Percentiles rank a stretch among this genome's conserved stretches.
Evolutionary conservation across 2,888 invertebrate species (phyloP).

Genomic region (Aphodius granarius): DNA sequence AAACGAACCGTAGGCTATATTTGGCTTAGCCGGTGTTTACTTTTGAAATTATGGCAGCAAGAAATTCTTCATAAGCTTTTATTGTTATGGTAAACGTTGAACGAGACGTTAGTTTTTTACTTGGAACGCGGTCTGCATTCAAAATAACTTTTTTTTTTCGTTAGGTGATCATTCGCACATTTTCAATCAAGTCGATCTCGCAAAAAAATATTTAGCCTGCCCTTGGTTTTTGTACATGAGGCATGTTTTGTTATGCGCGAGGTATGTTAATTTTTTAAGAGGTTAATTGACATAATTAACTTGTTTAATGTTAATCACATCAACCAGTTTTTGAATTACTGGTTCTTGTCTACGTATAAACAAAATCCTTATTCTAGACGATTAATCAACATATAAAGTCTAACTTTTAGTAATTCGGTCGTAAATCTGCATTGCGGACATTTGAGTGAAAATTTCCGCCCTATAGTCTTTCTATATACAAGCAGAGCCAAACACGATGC

Average conservation of each 20-base stretch:
- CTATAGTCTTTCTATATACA: not conserved
- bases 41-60: not conserved
- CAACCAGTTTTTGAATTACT: not conserved
- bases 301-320: not conserved
- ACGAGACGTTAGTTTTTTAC: not conserved
- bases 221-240: not conserved
- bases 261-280: not conserved
- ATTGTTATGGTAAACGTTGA: not conserved
- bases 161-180: not conserved
- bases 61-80: not conserved
- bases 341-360: too few relatives aligned
- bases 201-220: not conserved
- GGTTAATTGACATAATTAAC: not conserved
- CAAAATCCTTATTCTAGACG: too few relatives aligned
- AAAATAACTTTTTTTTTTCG: not conserved
- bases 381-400: too few relatives aligned
- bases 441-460: not conserved
- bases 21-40: not conserved
- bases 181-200: not conserved
- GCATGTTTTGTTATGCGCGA: not conserved
- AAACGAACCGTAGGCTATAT: not conserved
- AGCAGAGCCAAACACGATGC: not conserved
- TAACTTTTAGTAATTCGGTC: not conserved
- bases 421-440: not conserved
- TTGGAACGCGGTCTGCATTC: not conserved